Evolutionary conservation across 2,888 invertebrate genomes (phyloP).

Genomic region (Sphaerolaimus hirsutus): DNA sequence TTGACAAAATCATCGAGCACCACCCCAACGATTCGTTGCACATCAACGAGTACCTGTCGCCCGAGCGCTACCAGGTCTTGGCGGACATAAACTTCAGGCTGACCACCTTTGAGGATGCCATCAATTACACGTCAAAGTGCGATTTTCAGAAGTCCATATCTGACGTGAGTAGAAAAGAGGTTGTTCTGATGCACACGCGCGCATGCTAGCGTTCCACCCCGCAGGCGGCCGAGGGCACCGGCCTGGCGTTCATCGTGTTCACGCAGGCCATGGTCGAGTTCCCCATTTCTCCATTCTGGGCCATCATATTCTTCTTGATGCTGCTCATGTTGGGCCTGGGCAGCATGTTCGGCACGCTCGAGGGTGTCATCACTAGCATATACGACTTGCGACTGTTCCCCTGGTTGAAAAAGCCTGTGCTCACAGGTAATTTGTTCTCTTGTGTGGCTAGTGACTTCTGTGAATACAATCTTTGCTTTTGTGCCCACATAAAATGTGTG

Average conservation of each 20-base stretch:
- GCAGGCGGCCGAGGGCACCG: slow-evolving; percentile 86
- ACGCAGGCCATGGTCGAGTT: slow-evolving; percentile 81
- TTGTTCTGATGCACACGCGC: not conserved
- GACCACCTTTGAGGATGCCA: not conserved
- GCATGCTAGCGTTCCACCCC: not conserved
- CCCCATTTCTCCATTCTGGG: slow-evolving; percentile 81
- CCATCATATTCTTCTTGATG: slow-evolving; percentile 84
- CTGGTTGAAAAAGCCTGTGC: slow-evolving; percentile 58
- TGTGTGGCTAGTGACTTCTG: too few relatives aligned
- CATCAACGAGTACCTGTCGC: not conserved
- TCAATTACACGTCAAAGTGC: not conserved
- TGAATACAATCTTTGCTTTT: too few relatives aligned
- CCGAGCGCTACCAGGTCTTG: not conserved
- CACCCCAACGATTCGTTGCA: not conserved
- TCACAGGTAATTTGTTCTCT: slow-evolving; percentile 47
- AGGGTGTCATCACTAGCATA: slow-evolving; percentile 79
- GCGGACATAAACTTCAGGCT: not conserved
- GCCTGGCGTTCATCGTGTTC: slow-evolving; percentile 83
- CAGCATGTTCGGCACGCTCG: slow-evolving; percentile 81
- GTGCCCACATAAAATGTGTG: too few relatives aligned
- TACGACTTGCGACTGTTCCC: slow-evolving; percentile 79
- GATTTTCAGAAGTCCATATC: not conserved
- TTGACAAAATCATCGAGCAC: too few relatives aligned
- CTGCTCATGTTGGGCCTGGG: slow-evolving; percentile 69
- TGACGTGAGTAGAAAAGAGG: not conserved